Conservation (phyloP, 2,888 invertebrate genomes). For the Flabesymbios commensalis region DNA sequence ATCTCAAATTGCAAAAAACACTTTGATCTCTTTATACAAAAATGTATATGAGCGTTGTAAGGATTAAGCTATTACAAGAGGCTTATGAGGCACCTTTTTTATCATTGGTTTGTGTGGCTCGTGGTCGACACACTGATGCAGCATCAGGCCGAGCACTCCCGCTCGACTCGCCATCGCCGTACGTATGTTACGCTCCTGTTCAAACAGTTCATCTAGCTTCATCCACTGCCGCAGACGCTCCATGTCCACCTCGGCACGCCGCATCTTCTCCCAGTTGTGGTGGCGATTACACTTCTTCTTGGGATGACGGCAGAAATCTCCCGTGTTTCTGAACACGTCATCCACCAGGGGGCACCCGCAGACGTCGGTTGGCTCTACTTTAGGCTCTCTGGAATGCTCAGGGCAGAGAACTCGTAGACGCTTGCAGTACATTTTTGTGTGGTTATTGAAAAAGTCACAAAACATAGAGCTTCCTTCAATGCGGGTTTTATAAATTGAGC, state of each 20-base stretch:
- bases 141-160: constrained; percentile 88
- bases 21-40: no score
- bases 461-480: constrained; percentile 97
- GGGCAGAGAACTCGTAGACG: constrained; percentile 92
- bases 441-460: constrained; percentile 91
- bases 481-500: constrained; percentile 89
- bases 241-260: constrained; percentile 93
- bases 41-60: no score
- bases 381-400: constrained; percentile 82
- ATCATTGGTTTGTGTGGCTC: background rate
- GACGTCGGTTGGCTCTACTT: constrained; percentile 66
- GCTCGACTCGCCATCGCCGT: constrained; percentile 76
- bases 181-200: constrained; percentile 87
- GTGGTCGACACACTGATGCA: constrained; percentile 94
- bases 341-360: constrained; percentile 91
- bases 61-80: no score
- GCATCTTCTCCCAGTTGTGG: constrained; percentile 92
- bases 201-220: constrained; percentile 88
- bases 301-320: constrained; percentile 83
- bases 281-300: constrained; percentile 91
- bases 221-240: constrained; percentile 80
- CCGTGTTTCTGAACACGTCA: constrained; percentile 81
- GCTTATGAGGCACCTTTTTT: no score
- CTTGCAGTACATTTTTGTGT: constrained; percentile 92
- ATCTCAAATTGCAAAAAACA: no score